phyloP scores from a whole-genome alignment of 2,113 vertebrate species.

The Paratilapia polleni region DNA sequence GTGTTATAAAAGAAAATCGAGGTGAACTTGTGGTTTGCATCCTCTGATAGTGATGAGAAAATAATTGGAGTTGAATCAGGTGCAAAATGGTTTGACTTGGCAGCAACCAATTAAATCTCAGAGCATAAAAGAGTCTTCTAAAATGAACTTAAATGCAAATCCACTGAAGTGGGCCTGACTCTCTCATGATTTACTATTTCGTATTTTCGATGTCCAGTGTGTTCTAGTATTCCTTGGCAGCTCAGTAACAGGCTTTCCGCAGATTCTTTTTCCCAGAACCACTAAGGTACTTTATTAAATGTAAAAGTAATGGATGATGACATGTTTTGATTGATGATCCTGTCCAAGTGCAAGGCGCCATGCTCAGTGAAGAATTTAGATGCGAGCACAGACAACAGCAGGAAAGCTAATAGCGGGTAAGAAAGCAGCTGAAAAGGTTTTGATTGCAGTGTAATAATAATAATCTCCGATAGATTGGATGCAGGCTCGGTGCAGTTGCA shows the following conservation, averaged over 20 bases:
- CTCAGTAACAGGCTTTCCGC: background rate
- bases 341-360: background rate
- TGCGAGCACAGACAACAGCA: background rate
- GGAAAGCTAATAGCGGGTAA: background rate
- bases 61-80: constrained; percentile 7
- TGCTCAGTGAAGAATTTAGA: background rate
- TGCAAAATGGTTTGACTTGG: constrained; percentile 18
- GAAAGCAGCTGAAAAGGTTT: background rate
- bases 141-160: constrained; percentile 57
- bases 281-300: constrained; percentile 35
- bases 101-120: constrained; percentile 39
- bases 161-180: constrained; percentile 25
- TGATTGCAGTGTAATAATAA: constrained; percentile 10
- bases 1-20: background rate
- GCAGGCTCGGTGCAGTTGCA: background rate
- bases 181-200: constrained; percentile 20
- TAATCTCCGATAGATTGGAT: constrained; percentile 31
- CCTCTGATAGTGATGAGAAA: background rate
- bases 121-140: constrained; percentile 15
- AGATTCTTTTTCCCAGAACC: background rate
- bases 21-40: background rate
- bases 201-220: constrained; percentile 11
- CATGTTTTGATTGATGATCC: constrained; percentile 4
- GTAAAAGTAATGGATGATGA: constrained; percentile 25
- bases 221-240: constrained; percentile 6